Conservation (phyloP, 1,140 invertebrate species). For the Zaprionus gabonicus region DNA sequence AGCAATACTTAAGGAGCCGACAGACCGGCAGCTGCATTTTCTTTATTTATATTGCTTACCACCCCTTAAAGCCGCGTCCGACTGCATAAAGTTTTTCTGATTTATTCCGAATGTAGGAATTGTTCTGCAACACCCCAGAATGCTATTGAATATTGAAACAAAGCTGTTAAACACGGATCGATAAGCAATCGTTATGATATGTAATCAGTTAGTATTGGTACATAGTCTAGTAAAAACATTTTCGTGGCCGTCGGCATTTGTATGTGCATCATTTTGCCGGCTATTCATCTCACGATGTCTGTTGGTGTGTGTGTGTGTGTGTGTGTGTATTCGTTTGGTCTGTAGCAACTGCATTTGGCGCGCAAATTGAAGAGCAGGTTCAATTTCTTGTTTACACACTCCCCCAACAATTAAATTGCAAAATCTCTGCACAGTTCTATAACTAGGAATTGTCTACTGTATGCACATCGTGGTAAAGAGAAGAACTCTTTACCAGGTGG, state of each 20-base stretch:
- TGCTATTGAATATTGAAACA: no score
- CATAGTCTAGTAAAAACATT: conserved; percentile 11
- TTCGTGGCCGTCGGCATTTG: conserved; percentile 2
- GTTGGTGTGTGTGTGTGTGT: conserved; percentile 1
- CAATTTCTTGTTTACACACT: conserved; percentile 4
- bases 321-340: neutral
- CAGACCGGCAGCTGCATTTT: conserved; percentile 22
- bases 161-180: neutral
- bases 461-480: neutral
- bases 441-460: neutral
- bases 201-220: neutral
- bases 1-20: neutral
- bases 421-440: neutral
- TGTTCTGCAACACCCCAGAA: no score
- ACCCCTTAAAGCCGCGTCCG: neutral
- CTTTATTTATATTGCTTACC: neutral
- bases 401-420: neutral
- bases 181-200: neutral
- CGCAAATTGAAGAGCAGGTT: conserved; percentile 22
- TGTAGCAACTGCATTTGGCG: conserved; percentile 42
- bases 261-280: conserved; percentile 16
- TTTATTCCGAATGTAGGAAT: neutral
- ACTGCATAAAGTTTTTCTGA: neutral
- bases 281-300: conserved; percentile 19
- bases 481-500: neutral